Percentiles rank a stretch among this genome's conserved stretches.
These are phyloP conservation scores for Tiaroga cobitis DNA, from an alignment of 2,797 vertebrate genomes.

Conservation along the genomic window DNA sequence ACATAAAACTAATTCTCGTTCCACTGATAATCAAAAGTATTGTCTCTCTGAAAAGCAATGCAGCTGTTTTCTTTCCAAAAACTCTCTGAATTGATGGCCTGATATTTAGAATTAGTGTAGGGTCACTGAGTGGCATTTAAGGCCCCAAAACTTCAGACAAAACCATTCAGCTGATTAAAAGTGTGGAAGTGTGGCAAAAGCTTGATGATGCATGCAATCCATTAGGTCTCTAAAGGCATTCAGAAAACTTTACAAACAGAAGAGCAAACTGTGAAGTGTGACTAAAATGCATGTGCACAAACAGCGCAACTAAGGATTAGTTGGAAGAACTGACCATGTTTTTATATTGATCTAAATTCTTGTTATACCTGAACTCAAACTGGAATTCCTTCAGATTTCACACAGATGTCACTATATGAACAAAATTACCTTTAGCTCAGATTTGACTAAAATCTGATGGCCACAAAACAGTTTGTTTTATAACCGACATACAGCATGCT, in stretches of 20 bases:
- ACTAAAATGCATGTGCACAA: slow-evolving; percentile 9
- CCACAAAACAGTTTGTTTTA: background rate
- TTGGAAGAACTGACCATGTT: background rate
- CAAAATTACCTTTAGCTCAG: background rate
- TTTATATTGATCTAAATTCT: background rate
- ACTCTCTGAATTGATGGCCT: slow-evolving; percentile 36
- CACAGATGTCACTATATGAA: background rate
- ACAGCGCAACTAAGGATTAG: background rate
- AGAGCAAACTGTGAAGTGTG: slow-evolving; percentile 36
- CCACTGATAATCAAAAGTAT: slow-evolving; percentile 1
- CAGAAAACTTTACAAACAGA: slow-evolving; percentile 46
- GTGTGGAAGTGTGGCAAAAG: slow-evolving; percentile 64
- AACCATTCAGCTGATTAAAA: slow-evolving; percentile 36
- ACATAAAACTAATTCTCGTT: background rate
- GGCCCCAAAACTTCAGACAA: slow-evolving; percentile 49
- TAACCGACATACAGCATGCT: background rate
- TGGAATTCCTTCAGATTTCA: background rate
- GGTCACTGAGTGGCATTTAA: slow-evolving; percentile 70
- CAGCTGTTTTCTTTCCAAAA: slow-evolving; percentile 19
- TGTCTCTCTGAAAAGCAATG: slow-evolving; percentile 6
- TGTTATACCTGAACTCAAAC: too few species aligned
- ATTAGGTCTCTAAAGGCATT: slow-evolving; percentile 33
- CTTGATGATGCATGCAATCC: slow-evolving; percentile 62
- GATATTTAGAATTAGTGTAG: slow-evolving; percentile 43
- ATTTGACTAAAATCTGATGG: slow-evolving; percentile 6